Base-by-base conservation (phyloP, 2,797 vertebrate species). In the Sciurus carolinensis region DNA sequence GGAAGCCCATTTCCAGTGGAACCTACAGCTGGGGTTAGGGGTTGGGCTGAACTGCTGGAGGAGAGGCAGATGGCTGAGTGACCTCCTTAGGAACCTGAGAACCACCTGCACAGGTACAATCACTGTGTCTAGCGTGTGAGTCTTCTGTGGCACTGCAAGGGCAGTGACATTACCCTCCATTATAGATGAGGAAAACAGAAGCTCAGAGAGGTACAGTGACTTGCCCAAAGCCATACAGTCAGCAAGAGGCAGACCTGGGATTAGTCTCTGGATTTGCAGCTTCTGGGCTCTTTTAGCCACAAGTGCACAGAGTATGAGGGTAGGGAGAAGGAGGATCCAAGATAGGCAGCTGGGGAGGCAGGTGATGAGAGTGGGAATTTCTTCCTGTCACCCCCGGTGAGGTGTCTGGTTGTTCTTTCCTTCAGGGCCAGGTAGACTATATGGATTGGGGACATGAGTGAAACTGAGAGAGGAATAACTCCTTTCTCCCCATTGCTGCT, bases 121-220 rank as follows among this genome's bases (percentile, higher is more conserved):
- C 0, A 2, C 52, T 7, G 5, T 39, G 20, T 10, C 36, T 44
- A 18, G 30, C 14, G 47, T 22, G 47, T 28, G 2, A 12, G 59
- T 62, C 24, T 26, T 24, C 59, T 26, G 24, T 24, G 14, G 64
- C 10, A n/a, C 72, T 18, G 24, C 12, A 66, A 66, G 14, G 64
- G 64, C 33, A 67, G 75, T 8, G 67, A 84, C 57, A 4, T 62
- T 9, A 44, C 14, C 39, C 17, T 22, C 0, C 64, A 66, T 80
- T 71, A 73, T 0, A 28, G 71, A n/a, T 2, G 0, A 30, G 13
- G 28, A 59, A 33, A 36, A 47, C 1, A 0, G 36, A 67, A 33
- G 12, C 72, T 75, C 81, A 80, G 71, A 84, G 59, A 87, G 5
- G 75, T 26, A 20, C 8, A 81, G 83, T 1, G 24, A 76, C 47